Evolutionary conservation across 2,797 vertebrate genomes (phyloP), one percentile per base, ranked within the genome.

Genomic region (Aeoliscus strigatus): DNA sequence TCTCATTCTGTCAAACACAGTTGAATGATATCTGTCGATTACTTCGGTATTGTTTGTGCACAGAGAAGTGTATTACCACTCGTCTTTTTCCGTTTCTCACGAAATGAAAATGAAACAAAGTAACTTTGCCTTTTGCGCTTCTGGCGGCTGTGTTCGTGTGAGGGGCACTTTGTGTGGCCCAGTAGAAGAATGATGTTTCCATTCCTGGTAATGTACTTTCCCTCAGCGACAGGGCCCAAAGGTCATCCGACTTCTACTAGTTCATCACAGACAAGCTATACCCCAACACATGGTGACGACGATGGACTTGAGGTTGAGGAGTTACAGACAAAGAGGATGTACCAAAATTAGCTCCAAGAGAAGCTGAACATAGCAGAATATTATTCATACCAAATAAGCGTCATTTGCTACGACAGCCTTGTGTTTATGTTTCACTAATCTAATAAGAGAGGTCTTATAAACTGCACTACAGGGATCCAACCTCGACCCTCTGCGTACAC

Each of bases 151-250:
- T 45, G 31, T 45, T 48, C 29, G 33, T 38, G 39, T 44, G 26
- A 14, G 39, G 34, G 44, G 14, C 31, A 8, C 29, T 57, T 58
- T 53, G 51, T 69, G 61, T 52, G 59, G 46, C 53, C 45, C 39
- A 25, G 23, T 26, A 46, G 45, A 52, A 46, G 72, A 67, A 37
- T 33, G 67, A 72, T 53, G 66, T 77, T 79, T 79, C 66, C 62
- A 77, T 70, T 75, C 51, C 49, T 60, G 61, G 60, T 57, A 42
- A 14, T 71, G 55, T 73, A 69, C 62, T 51, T 68, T 68, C 56
- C 63, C 52, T 58, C 18, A 26, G 47, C 42, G 52, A 60, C 34
- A 13, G 6, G 36, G 39, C 34, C 32, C 36, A 73, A 73, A 80
- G 62, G 74, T 79, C 65, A 73, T 37, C 23, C 1, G 18, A 45